Percentiles rank a stretch among this genome's conserved stretches.
Evolutionary conservation across 2,888 invertebrate genomes (phyloP).

Genomic region (Biston stratarius): DNA sequence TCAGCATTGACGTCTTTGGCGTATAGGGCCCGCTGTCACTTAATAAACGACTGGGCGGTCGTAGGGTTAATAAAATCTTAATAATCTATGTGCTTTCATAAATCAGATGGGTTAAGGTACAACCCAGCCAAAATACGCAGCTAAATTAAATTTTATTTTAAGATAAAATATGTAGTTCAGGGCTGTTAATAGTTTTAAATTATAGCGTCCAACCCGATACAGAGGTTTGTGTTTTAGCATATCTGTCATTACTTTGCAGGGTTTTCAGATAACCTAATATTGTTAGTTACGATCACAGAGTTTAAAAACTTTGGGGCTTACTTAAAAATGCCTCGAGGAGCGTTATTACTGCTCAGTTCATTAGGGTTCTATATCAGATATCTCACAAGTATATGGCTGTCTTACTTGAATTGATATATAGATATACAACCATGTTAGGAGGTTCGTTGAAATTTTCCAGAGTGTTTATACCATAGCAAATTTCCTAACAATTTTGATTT

Average conservation of each 20-base stretch:
- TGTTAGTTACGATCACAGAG: conserved; percentile 12
- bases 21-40: no score
- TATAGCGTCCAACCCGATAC: conserved; percentile 5
- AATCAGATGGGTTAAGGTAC: not conserved
- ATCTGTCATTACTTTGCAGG: conserved; percentile 32
- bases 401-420: no score
- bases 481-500: no score
- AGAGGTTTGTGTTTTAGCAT: conserved; percentile 8
- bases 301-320: not conserved
- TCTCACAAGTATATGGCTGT: no score
- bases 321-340: no score
- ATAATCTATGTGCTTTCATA: not conserved
- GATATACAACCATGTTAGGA: no score
- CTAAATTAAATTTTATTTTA: conserved; percentile 24
- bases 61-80: not conserved
- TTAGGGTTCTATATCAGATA: no score
- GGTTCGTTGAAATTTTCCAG: no score
- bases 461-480: no score
- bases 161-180: conserved; percentile 45
- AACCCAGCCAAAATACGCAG: conserved; percentile 7
- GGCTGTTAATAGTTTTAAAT: conserved; percentile 57
- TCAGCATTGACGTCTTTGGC: no score
- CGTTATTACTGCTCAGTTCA: no score
- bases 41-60: no score
- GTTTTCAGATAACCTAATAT: conserved; percentile 11